Evolutionary conservation across 2,888 invertebrate species (phyloP).

Genomic region (Tuberolachnus salignus): DNA sequence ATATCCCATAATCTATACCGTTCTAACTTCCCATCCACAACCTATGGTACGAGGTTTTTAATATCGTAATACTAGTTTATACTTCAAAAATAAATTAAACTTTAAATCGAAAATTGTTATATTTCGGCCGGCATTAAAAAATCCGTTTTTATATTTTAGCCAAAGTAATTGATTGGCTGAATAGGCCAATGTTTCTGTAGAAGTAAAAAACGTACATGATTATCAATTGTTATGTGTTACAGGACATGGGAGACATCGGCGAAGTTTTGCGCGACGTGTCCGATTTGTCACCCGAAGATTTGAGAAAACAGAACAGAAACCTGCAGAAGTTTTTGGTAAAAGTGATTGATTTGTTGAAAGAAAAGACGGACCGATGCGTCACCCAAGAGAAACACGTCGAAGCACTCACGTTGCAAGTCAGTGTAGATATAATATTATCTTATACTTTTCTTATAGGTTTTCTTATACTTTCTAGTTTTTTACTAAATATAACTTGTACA

Average conservation of each 20-base stretch:
- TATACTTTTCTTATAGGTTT: not conserved
- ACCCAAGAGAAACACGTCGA: constrained; percentile 81
- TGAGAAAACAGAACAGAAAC: constrained; percentile 58
- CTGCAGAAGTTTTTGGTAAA: constrained; percentile 59
- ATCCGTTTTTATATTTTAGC: too few species aligned
- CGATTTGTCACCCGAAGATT: constrained; percentile 46
- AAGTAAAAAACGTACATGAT: too few species aligned
- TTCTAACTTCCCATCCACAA: too few species aligned
- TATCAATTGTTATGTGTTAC: not conserved
- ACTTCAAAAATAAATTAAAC: too few species aligned
- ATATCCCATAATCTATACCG: too few species aligned
- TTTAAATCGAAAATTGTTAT: too few species aligned
- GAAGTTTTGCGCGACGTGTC: constrained; percentile 46
- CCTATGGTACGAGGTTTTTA: too few species aligned
- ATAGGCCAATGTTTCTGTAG: too few species aligned
- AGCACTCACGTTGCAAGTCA: constrained; percentile 73
- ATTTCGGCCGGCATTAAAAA: too few species aligned
- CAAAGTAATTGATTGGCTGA: too few species aligned
- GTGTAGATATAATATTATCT: not conserved
- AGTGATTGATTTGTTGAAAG: constrained; percentile 62
- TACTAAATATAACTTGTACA: not conserved
- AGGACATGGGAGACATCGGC: constrained; percentile 42
- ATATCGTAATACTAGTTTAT: too few species aligned
- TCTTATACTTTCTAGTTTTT: too few species aligned
- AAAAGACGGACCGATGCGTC: constrained; percentile 76